Evolutionary conservation across 2,797 vertebrate species (phyloP).

Genomic region (Heliangelus exortis): DNA sequence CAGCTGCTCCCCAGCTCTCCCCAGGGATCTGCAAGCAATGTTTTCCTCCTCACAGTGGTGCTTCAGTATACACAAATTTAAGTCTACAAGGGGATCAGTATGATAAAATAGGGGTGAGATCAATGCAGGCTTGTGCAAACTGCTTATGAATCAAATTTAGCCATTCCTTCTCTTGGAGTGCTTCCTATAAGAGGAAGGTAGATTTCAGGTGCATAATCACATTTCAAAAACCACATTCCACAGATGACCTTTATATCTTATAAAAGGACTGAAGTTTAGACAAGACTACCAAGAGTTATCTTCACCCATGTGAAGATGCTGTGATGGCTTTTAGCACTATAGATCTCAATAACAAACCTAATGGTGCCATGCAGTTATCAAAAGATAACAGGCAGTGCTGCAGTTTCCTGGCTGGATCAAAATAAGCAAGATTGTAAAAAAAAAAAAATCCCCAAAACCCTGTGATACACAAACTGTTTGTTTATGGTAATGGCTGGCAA

Average conservation of each 20-base stretch:
- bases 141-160: not conserved
- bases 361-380: not conserved
- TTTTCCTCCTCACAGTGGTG: not conserved
- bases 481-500: conserved; percentile 13
- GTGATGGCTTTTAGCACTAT: not conserved
- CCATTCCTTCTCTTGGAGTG: not conserved
- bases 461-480: not conserved
- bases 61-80: not conserved
- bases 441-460: not conserved
- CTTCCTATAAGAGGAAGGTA: not conserved
- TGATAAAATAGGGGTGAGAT: not conserved
- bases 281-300: not conserved
- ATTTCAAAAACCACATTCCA: not conserved
- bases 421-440: not conserved
- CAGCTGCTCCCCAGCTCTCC: not conserved
- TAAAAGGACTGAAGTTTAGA: not conserved
- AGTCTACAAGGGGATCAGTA: not conserved
- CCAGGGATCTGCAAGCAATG: not conserved
- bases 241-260: not conserved
- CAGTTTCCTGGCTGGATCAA: not conserved
- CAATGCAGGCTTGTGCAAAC: not conserved
- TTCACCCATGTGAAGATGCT: not conserved
- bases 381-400: not conserved
- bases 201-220: not conserved
- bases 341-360: not conserved